Evolutionary conservation across 2,113 vertebrate species (phyloP).

Genomic region (crab-eating macaque (Macaca fascicularis)): DNA sequence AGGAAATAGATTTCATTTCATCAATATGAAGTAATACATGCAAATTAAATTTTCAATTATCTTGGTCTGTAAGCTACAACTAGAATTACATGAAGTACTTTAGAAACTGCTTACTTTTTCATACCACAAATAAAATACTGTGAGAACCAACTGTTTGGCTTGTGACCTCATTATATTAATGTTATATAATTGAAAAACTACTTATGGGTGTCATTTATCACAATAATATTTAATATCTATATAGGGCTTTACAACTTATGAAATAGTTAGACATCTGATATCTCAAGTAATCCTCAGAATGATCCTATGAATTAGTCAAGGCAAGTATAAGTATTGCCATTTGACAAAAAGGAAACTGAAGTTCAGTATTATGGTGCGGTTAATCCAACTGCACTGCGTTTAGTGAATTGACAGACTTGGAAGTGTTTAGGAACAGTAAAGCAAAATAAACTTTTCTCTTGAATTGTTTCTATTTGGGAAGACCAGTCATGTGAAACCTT

Average conservation of each 20-base stretch:
- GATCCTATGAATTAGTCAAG: conserved; percentile 23
- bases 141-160: conserved; percentile 10
- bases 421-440: background rate
- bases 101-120: conserved; percentile 45
- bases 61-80: background rate
- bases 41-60: conserved; percentile 43
- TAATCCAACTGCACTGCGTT: background rate
- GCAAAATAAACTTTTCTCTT: background rate
- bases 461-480: background rate
- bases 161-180: conserved; percentile 27
- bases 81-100: background rate
- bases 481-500: background rate
- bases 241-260: conserved; percentile 25
- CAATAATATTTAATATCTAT: conserved; percentile 30
- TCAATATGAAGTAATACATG: conserved; percentile 11
- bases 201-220: background rate
- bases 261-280: conserved; percentile 15
- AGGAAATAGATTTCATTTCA: background rate
- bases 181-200: background rate
- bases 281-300: background rate
- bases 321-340: background rate
- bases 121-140: conserved; percentile 9
- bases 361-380: background rate
- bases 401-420: background rate
- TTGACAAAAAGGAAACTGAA: conserved; percentile 1